Evolutionary conservation across 2,888 invertebrate genomes (phyloP), one percentile per base, ranked within the genome.

Genomic region (Masnerella sp.): DNA sequence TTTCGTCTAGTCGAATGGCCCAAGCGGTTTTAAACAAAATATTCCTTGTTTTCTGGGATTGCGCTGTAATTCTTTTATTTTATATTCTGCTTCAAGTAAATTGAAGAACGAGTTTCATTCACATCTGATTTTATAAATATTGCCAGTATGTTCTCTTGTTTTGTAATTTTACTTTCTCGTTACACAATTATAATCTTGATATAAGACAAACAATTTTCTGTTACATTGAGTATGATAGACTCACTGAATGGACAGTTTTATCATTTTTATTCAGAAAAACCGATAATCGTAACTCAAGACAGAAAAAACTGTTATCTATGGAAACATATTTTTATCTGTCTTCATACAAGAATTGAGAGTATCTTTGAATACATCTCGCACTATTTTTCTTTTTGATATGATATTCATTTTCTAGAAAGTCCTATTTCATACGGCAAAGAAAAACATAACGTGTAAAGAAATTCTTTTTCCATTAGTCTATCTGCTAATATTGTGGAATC

Each of bases 161-260:
- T 38, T 32, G 52, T 40, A 54, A 54, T 28, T 25, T 5, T 5
- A 28, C 52, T 54, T 54, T 54, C 38, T 54, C 8, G 28, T 42
- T 40, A 40, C 28, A n/a, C 15, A 54, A 54, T 40, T 11, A 17
- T 40, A 54, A 54, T 54, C 40, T 38, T 11, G 14, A n/a, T 15
- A 8, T 11, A 28, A 28, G 15, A 36, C 30, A 30, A 54, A 18
- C 40, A 40, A 54, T 17, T 56, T 42, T 42, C 7, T 11, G 14
- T 51, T 36, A 11, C 11, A 43, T 43, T 43, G 42, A 36, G 8
- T 15, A 36, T 32, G 11, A 11, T 5, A 32, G 9, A 4, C 4
- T 22, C 22, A 22, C 22, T n/a, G n/a, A 42, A 22, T 42, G 42
- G 11, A 11, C 18, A 11, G 18, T 30, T 17, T 47, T 32, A 11